phyloP scores from a whole-genome alignment of 2,888 invertebrate genomes.

The Orchestes rusci region DNA sequence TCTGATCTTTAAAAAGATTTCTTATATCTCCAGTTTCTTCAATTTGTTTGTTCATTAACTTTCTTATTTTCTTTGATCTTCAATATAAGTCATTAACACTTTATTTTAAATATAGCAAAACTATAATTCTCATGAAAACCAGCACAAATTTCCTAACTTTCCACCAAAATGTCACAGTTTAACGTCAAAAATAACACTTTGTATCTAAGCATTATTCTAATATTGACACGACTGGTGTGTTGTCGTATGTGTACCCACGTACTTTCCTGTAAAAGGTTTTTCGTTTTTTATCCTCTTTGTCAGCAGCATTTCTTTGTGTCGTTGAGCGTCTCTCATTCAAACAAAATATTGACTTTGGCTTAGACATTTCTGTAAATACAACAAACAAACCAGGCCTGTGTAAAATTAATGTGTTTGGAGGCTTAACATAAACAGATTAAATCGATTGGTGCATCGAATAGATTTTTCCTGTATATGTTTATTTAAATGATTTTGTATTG shows the following conservation, averaged over 20 bases:
- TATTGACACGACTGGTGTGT: conserved; percentile 17
- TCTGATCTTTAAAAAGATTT: too few relatives aligned
- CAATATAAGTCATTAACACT: too few relatives aligned
- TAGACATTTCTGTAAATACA: conserved; percentile 17
- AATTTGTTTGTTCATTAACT: too few relatives aligned
- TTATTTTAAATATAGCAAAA: too few relatives aligned
- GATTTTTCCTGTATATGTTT: too few relatives aligned
- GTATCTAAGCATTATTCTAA: conserved; percentile 21
- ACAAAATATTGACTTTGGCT: conserved; percentile 21
- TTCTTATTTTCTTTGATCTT: too few relatives aligned
- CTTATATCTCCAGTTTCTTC: too few relatives aligned
- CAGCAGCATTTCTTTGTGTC: conserved; percentile 17
- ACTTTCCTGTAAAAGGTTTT: conserved; percentile 11
- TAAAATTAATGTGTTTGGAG: conserved; percentile 25
- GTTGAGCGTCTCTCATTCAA: conserved; percentile 11
- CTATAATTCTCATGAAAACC: too few relatives aligned
- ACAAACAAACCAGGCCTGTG: too few relatives aligned
- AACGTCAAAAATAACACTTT: conserved; percentile 20
- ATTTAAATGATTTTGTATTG: conserved; percentile 2
- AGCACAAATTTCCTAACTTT: too few relatives aligned
- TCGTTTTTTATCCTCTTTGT: conserved; percentile 15
- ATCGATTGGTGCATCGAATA: too few relatives aligned
- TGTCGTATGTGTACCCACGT: conserved; percentile 9
- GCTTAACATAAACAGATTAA: conserved; percentile 25
- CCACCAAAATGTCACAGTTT: too few relatives aligned